These are phyloP conservation scores for Tricholaema leucomelas DNA, from an alignment of 2,113 vertebrate genomes.

Conservation along the genomic window DNA sequence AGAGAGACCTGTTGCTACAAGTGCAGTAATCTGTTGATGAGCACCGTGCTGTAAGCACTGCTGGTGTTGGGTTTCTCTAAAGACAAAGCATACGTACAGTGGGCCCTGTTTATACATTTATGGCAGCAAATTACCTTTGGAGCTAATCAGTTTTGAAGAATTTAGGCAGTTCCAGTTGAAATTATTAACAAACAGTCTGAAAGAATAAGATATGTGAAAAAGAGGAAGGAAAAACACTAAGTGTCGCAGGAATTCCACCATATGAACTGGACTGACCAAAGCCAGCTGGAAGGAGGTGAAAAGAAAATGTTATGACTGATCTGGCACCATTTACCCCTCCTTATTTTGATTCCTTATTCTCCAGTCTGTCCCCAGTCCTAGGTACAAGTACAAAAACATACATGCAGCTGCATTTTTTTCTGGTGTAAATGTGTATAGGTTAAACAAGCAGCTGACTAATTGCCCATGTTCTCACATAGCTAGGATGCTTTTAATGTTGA, in stretches of 20 bases:
- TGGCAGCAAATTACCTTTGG: background rate
- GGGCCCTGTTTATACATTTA: background rate
- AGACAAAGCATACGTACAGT: background rate
- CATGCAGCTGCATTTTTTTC: background rate
- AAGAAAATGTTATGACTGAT: background rate
- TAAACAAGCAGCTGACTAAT: background rate
- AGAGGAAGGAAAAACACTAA: background rate
- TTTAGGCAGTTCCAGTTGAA: background rate
- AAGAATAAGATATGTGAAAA: background rate
- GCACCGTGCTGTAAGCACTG: background rate
- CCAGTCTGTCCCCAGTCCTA: background rate
- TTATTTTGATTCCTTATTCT: background rate
- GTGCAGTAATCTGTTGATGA: background rate
- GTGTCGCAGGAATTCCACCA: background rate
- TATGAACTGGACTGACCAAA: background rate
- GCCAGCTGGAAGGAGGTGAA: background rate
- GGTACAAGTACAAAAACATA: background rate
- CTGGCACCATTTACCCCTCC: background rate
- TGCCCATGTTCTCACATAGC: background rate
- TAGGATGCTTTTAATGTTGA: background rate
- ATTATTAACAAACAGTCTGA: background rate
- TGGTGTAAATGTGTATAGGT: background rate
- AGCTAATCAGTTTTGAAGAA: background rate
- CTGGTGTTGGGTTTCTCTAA: background rate
- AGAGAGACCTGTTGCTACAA: background rate